Conservation (phyloP, 2,797 vertebrate species). For the Lateolabrax maculatus region DNA sequence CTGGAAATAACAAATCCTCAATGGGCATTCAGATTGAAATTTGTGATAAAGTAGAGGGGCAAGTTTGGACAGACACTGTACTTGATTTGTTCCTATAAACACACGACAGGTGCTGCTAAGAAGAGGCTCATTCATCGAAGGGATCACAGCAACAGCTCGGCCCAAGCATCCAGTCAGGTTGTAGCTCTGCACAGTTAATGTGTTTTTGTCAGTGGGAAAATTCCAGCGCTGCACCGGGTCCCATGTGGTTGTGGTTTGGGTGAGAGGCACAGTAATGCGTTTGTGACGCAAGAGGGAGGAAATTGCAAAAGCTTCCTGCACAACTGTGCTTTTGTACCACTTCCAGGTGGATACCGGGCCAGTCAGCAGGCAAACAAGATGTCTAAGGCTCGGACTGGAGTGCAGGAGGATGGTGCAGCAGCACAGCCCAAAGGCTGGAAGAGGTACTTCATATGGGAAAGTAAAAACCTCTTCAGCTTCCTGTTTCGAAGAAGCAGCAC, state of each 20-base stretch:
- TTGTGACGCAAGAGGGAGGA: slow-evolving; percentile 84
- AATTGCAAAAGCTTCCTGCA: slow-evolving; percentile 86
- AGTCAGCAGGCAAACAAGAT: slow-evolving; percentile 49
- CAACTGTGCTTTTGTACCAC: slow-evolving; percentile 81
- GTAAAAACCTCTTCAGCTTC: not conserved
- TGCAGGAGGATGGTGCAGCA: slow-evolving; percentile 40
- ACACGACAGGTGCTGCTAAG: slow-evolving; percentile 68
- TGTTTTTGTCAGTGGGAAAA: slow-evolving; percentile 81
- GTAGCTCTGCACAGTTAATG: slow-evolving; percentile 50
- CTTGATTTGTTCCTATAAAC: slow-evolving; percentile 43
- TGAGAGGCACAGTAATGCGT: slow-evolving; percentile 78
- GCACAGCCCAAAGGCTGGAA: slow-evolving; percentile 44
- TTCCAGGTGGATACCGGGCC: slow-evolving; percentile 79
- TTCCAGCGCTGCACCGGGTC: slow-evolving; percentile 70
- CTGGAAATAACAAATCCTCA: slow-evolving; percentile 1
- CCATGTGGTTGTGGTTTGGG: slow-evolving; percentile 88
- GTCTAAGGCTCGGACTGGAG: not conserved
- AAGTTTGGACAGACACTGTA: slow-evolving; percentile 20
- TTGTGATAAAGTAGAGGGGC: not conserved
- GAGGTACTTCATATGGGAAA: not conserved
- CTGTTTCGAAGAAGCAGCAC: not conserved
- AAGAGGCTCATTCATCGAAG: slow-evolving; percentile 65
- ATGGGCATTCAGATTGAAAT: not conserved
- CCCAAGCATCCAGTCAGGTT: slow-evolving; percentile 19
- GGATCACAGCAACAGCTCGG: slow-evolving; percentile 39